These are phyloP conservation scores for Dicentrarchus labrax DNA, from an alignment of 2,113 vertebrate species.

Conservation along the genomic window DNA sequence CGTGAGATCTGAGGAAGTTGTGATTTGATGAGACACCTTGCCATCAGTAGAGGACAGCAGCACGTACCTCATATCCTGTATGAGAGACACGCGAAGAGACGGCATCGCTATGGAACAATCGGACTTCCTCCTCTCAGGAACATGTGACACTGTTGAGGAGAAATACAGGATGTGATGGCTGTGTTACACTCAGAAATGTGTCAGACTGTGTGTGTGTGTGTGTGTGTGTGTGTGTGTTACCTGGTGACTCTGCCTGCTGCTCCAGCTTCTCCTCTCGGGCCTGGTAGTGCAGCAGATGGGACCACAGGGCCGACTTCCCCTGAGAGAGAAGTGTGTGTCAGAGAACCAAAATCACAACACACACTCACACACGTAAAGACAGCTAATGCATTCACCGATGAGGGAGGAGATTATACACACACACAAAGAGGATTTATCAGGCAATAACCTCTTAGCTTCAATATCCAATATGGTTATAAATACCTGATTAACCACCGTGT, in stretches of 20 bases:
- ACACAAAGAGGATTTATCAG: constrained; percentile 2
- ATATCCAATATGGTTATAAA: neutral
- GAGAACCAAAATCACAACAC: neutral
- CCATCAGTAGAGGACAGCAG: neutral
- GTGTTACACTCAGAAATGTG: neutral
- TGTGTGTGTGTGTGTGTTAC: constrained; percentile 74
- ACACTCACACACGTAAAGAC: neutral
- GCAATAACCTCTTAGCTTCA: constrained; percentile 1
- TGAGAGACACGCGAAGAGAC: constrained; percentile 88
- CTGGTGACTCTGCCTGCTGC: constrained; percentile 85
- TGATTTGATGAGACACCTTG: neutral
- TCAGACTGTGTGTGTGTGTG: neutral
- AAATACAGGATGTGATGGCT: constrained; percentile 18
- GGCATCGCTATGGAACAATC: constrained; percentile 87
- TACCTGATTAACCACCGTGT: neutral
- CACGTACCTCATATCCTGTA: constrained; percentile 94
- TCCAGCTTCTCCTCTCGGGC: constrained; percentile 91
- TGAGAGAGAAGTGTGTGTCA: constrained; percentile 60
- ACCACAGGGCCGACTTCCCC: constrained; percentile 97
- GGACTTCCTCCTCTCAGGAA: constrained; percentile 90
- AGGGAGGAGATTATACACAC: neutral
- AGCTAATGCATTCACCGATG: neutral
- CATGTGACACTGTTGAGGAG: constrained; percentile 79
- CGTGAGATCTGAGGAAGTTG: neutral
- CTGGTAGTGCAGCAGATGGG: constrained; percentile 93